These are phyloP conservation scores for Norana najaformis DNA, from an alignment of 2,888 invertebrate species.

Conservation along the genomic window DNA sequence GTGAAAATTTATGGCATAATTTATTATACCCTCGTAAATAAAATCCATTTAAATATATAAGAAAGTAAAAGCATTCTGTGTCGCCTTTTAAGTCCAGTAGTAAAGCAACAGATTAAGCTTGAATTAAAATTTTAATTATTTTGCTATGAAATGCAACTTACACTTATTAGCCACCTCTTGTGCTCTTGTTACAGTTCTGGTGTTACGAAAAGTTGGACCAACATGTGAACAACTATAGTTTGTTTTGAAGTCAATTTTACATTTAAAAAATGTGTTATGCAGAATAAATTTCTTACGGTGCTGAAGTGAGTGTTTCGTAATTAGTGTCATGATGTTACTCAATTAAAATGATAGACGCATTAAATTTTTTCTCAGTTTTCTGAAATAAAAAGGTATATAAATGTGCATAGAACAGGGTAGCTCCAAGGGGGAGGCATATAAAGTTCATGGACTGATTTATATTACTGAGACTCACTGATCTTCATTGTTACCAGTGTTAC, in stretches of 20 bases:
- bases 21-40: too few species aligned
- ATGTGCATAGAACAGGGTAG: neutral
- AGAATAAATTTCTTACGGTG: neutral
- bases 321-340: neutral
- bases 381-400: neutral
- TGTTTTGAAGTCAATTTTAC: neutral
- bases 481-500: neutral
- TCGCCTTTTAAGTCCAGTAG: too few species aligned
- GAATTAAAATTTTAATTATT: too few species aligned
- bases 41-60: too few species aligned
- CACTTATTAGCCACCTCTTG: too few species aligned
- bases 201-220: too few species aligned
- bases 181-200: too few species aligned
- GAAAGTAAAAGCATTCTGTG: too few species aligned
- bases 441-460: neutral
- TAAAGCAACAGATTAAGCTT: too few species aligned
- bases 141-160: too few species aligned
- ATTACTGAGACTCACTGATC: neutral
- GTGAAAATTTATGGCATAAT: too few species aligned
- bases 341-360: neutral
- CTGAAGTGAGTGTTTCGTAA: neutral
- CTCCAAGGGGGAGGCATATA: neutral
- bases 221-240: too few species aligned
- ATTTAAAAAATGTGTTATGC: neutral
- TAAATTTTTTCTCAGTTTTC: neutral